phyloP scores from a whole-genome alignment of 2,113 vertebrate species.

The Solea solea region DNA sequence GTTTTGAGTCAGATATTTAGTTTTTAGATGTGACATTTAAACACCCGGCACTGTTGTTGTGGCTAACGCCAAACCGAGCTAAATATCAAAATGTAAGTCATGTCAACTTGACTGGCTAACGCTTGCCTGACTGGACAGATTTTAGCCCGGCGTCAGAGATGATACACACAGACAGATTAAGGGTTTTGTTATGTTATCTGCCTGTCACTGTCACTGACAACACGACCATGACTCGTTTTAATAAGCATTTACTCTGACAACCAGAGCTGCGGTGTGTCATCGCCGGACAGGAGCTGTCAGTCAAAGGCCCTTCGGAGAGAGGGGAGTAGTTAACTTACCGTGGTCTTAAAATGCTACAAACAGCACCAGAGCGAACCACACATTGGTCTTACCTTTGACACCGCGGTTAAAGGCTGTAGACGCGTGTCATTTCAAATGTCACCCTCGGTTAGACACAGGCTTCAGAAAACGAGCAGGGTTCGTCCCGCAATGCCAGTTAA shows the following conservation, averaged over 20 bases:
- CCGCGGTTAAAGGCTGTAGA: slow-evolving; percentile 17
- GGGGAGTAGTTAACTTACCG: slow-evolving; percentile 52
- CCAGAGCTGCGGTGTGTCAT: slow-evolving; percentile 31
- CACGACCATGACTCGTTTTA: background rate
- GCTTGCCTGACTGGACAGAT: background rate
- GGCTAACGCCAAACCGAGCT: too few relatives aligned
- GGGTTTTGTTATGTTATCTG: background rate
- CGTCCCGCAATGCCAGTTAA: slow-evolving; percentile 36
- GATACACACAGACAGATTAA: background rate
- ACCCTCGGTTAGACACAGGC: slow-evolving; percentile 23
- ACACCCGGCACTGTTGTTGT: too few relatives aligned
- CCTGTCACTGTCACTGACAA: background rate
- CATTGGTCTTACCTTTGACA: slow-evolving; percentile 55
- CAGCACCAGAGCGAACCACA: background rate
- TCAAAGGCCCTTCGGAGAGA: slow-evolving; percentile 52
- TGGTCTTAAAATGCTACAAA: slow-evolving; percentile 34
- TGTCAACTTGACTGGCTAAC: background rate
- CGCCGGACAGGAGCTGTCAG: slow-evolving; percentile 50
- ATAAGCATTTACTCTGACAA: slow-evolving; percentile 22
- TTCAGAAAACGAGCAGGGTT: slow-evolving; percentile 22
- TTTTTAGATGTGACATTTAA: background rate
- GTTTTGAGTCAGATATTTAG: too few relatives aligned
- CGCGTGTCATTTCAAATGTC: slow-evolving; percentile 56
- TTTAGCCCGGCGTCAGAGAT: background rate
- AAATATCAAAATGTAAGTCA: background rate